These are phyloP conservation scores for Apocheima hispidaria DNA, from an alignment of 2,888 invertebrate genomes.

Conservation along the genomic window DNA sequence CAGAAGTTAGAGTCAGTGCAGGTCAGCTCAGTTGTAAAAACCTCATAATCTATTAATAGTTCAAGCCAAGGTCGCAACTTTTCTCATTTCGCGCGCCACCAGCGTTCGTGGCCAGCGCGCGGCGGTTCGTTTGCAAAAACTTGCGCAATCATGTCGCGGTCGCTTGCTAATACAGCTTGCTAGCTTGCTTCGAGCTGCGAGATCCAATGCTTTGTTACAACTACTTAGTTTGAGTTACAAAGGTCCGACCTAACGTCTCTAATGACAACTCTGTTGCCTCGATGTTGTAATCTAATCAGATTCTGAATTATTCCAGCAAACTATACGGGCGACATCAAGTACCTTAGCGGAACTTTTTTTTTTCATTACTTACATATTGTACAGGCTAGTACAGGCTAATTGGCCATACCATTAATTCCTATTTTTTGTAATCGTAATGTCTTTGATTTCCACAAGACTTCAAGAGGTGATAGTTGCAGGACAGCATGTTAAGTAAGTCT, in stretches of 20 bases:
- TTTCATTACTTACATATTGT: too few species aligned
- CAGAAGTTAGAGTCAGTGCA: background rate
- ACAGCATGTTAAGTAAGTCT: too few species aligned
- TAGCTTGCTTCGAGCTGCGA: constrained; percentile 5
- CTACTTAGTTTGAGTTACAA: constrained; percentile 11
- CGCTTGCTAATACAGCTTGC: constrained; percentile 12
- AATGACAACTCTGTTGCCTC: background rate
- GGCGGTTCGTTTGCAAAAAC: constrained; percentile 43
- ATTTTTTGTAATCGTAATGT: too few species aligned
- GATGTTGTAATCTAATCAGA: too few species aligned
- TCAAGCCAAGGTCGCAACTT: constrained; percentile 40
- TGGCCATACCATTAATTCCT: too few species aligned
- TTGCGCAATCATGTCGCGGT: constrained; percentile 45
- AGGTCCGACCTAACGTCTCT: background rate
- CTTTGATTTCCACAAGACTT: too few species aligned
- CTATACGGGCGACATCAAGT: too few species aligned
- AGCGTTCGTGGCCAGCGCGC: constrained; percentile 33
- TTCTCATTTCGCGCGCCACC: constrained; percentile 42
- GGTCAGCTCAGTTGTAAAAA: constrained; percentile 15
- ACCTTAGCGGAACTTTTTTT: too few species aligned
- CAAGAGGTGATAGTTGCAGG: too few species aligned
- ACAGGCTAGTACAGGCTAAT: too few species aligned
- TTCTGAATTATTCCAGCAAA: too few species aligned
- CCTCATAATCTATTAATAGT: constrained; percentile 19
- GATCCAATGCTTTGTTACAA: constrained; percentile 6